A percentile compares a stretch with the other conserved stretches of the same genome.
Evolutionary conservation across 2,113 vertebrate species (phyloP).

Genomic region (Ctenodactylus gundi): DNA sequence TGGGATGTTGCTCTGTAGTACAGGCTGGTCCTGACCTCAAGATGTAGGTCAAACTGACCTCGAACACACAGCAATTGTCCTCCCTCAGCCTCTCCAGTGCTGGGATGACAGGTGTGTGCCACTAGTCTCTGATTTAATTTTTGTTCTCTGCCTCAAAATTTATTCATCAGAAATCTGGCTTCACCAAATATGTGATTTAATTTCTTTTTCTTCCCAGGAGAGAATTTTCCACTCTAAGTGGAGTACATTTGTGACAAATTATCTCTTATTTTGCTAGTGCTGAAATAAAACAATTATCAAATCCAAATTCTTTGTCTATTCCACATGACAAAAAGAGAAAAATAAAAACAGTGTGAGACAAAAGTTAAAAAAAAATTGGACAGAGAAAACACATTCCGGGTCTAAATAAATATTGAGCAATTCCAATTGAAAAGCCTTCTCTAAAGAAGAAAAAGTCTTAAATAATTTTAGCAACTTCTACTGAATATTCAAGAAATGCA

Average conservation of each 20-base stretch:
- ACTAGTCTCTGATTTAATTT: not conserved
- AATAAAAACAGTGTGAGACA: not conserved
- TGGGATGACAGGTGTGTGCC: no score
- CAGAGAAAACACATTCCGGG: not conserved
- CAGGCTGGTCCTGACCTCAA: no score
- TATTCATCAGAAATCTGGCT: not conserved
- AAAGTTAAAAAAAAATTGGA: not conserved
- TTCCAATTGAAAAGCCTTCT: not conserved
- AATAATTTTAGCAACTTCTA: not conserved
- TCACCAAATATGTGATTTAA: not conserved
- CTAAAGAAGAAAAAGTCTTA: not conserved
- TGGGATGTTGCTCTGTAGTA: no score
- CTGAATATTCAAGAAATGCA: not conserved
- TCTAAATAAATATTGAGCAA: not conserved
- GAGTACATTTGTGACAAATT: not conserved
- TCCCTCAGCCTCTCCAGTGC: no score
- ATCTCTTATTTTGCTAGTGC: not conserved
- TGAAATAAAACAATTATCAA: not conserved
- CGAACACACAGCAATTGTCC: no score
- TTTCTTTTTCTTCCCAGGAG: not conserved
- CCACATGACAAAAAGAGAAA: not conserved
- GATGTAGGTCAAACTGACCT: no score
- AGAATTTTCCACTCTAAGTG: not conserved
- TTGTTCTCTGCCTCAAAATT: not conserved
- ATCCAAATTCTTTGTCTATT: not conserved